Conservation (phyloP, 2,888 invertebrate species). For the Epistrophe grossulariae region DNA sequence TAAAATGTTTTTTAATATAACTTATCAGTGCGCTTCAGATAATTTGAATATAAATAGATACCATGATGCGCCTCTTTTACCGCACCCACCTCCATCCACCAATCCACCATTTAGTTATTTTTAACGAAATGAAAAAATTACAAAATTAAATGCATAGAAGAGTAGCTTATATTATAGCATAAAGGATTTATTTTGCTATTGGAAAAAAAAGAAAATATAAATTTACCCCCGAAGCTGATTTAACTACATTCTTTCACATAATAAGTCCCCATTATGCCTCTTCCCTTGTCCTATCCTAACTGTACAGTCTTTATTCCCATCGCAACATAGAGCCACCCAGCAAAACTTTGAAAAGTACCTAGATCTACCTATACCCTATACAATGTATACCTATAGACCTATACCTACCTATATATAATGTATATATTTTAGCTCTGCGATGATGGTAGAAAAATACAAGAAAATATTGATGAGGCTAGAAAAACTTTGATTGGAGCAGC, state of each 20-base stretch:
- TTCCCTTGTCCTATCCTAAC: not conserved
- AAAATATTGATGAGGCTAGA: conserved; percentile 75
- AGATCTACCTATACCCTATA: conserved; percentile 26
- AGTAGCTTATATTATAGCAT: not conserved
- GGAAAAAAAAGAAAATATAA: conserved; percentile 8
- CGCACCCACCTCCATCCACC: too few species aligned
- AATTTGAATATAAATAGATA: not conserved
- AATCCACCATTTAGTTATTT: conserved; percentile 20
- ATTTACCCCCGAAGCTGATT: conserved; percentile 21
- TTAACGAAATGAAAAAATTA: not conserved
- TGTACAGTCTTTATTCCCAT: not conserved
- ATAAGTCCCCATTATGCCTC: conserved; percentile 13
- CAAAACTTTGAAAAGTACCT: conserved; percentile 32
- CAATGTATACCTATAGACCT: not conserved
- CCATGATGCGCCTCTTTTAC: not conserved
- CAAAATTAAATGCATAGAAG: conserved; percentile 30
- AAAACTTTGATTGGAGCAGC: conserved; percentile 75
- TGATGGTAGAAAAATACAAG: conserved; percentile 64
- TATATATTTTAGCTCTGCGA: conserved; percentile 18
- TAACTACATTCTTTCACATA: conserved; percentile 39
- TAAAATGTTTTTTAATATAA: not conserved
- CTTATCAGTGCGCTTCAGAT: not conserved
- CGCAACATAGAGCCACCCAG: not conserved
- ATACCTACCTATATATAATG: not conserved
- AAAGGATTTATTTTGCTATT: conserved; percentile 14